phyloP scores from a whole-genome alignment of 2,888 invertebrate genomes.

The Coenonympha arcania region DNA sequence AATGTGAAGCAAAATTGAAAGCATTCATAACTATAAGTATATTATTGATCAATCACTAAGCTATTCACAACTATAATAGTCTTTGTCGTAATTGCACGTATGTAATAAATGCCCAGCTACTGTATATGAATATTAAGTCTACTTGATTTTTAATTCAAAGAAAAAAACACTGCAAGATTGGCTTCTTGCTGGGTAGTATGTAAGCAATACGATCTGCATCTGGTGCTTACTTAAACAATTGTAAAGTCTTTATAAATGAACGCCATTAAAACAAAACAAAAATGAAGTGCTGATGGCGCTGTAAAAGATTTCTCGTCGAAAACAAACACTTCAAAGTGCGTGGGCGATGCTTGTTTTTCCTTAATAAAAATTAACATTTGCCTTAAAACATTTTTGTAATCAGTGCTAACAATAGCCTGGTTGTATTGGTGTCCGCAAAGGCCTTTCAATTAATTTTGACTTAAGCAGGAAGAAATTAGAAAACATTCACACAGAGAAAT shows the following conservation, averaged over 20 bases:
- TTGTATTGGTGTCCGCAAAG: constrained; percentile 66
- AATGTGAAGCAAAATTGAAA: neutral
- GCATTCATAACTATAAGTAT: neutral
- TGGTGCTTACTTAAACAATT: neutral
- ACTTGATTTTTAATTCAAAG: too few species aligned
- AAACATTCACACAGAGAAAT: constrained; percentile 34
- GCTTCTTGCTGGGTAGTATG: too few species aligned
- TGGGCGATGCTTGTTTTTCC: constrained; percentile 41
- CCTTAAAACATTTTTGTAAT: constrained; percentile 64
- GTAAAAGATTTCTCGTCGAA: constrained; percentile 19
- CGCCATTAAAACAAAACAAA: constrained; percentile 9
- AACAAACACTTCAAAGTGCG: constrained; percentile 51
- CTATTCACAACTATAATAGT: neutral
- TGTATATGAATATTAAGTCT: too few species aligned
- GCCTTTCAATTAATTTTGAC: constrained; percentile 64
- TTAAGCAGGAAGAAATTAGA: constrained; percentile 55
- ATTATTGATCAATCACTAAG: neutral
- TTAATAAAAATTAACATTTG: constrained; percentile 70
- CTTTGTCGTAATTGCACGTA: neutral
- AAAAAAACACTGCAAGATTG: too few species aligned
- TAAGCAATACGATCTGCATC: neutral
- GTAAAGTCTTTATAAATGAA: constrained; percentile 5
- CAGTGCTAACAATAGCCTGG: constrained; percentile 64
- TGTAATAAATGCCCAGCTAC: too few species aligned
- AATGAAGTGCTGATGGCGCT: constrained; percentile 23